Percentiles rank a stretch among this genome's conserved stretches.
Evolutionary conservation across 2,113 vertebrate genomes (phyloP).

Genomic region (Hippoglossus stenolepis): DNA sequence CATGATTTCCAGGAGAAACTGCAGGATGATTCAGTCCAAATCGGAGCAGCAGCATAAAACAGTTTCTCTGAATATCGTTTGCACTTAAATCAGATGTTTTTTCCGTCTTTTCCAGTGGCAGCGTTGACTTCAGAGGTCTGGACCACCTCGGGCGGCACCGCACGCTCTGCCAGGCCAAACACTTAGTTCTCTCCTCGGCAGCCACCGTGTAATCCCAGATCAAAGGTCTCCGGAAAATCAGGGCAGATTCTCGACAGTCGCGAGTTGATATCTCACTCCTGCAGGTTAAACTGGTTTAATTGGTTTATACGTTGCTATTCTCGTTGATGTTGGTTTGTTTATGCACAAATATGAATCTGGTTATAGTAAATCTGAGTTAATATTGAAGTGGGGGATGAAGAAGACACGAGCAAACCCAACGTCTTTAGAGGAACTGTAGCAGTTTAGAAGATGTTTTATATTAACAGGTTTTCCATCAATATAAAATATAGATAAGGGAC

Average conservation of each 20-base stretch:
- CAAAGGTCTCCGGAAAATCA: constrained; percentile 68
- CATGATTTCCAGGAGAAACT: background rate
- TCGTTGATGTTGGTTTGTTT: background rate
- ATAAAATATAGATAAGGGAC: too few species aligned
- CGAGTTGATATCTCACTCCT: constrained; percentile 18
- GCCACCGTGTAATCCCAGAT: constrained; percentile 73
- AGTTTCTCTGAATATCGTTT: constrained; percentile 17
- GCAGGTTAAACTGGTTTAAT: constrained; percentile 1
- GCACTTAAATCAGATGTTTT: constrained; percentile 12
- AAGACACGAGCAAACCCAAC: too few species aligned
- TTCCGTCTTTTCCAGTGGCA: background rate
- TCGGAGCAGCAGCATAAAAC: background rate
- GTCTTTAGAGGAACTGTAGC: too few species aligned
- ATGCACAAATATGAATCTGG: background rate
- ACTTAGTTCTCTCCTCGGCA: constrained; percentile 48
- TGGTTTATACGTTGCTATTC: too few species aligned
- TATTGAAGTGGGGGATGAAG: too few species aligned
- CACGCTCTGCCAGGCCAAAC: constrained; percentile 37
- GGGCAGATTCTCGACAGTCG: constrained; percentile 45
- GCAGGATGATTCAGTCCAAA: background rate
- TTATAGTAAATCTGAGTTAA: background rate
- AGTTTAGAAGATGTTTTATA: too few species aligned
- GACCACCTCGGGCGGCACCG: constrained; percentile 47
- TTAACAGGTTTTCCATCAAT: too few species aligned
- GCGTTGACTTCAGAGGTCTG: constrained; percentile 43